phyloP scores from a whole-genome alignment of 2,888 invertebrate genomes.

The Stegana nigrithorax region DNA sequence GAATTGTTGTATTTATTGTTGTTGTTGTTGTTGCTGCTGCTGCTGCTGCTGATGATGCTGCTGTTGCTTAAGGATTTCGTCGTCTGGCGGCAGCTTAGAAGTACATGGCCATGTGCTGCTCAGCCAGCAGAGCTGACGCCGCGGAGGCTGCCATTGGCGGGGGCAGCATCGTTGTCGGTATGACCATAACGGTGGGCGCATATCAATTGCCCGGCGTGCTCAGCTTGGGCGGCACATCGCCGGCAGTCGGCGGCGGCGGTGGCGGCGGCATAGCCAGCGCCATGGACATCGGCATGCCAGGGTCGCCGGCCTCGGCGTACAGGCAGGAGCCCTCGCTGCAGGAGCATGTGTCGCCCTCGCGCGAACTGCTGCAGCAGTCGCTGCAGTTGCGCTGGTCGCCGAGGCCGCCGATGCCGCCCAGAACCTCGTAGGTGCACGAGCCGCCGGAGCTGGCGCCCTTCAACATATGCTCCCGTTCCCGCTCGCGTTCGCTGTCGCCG shows the following conservation, averaged over 20 bases:
- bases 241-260: conserved; percentile 14
- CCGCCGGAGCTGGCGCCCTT: conserved; percentile 41
- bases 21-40: conserved; percentile 3
- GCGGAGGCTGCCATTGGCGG: conserved; percentile 17
- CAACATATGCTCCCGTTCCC: conserved; percentile 51
- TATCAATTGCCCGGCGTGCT: conserved; percentile 42
- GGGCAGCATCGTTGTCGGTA: conserved; percentile 4
- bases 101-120: not conserved
- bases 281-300: conserved; percentile 46
- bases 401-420: conserved; percentile 9
- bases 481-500: conserved; percentile 39
- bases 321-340: conserved; percentile 75
- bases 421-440: conserved; percentile 46
- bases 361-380: conserved; percentile 70
- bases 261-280: conserved; percentile 13
- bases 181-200: conserved; percentile 27
- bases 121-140: not conserved
- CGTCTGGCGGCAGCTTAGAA: not conserved
- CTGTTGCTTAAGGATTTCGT: not conserved
- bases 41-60: conserved; percentile 1
- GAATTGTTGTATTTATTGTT: not conserved
- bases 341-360: conserved; percentile 73
- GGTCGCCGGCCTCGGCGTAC: conserved; percentile 73
- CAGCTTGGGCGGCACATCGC: conserved; percentile 25
- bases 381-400: conserved; percentile 64